These are phyloP conservation scores for Pygoscelis antarcticus DNA, from an alignment of 2,113 vertebrate genomes.

Conservation along the genomic window DNA sequence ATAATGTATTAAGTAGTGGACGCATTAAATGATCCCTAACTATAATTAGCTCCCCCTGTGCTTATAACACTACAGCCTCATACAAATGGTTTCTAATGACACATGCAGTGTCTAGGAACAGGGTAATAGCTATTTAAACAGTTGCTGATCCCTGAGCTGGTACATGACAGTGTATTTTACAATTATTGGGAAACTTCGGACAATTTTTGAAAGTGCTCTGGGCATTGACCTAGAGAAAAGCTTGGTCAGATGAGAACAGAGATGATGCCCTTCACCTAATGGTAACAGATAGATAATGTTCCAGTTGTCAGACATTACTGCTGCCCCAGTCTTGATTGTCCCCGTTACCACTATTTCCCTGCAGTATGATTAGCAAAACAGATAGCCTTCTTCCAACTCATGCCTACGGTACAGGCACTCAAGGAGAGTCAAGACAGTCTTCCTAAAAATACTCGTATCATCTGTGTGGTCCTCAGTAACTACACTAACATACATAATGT, in stretches of 20 bases:
- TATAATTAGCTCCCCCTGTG: slow-evolving; percentile 61
- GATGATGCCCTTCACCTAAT: not conserved
- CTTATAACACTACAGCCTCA: slow-evolving; percentile 24
- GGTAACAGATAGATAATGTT: slow-evolving; percentile 6
- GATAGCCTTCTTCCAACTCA: not conserved
- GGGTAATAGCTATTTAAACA: slow-evolving; percentile 44
- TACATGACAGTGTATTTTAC: not conserved
- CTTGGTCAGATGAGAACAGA: not conserved
- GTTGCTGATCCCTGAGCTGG: slow-evolving; percentile 18
- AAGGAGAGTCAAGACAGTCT: not conserved
- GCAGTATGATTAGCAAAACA: not conserved
- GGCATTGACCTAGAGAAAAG: slow-evolving; percentile 29
- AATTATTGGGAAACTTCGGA: not conserved
- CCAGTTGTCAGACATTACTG: not conserved
- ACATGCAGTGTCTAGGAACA: slow-evolving; percentile 29
- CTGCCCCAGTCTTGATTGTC: not conserved
- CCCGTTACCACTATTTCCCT: not conserved
- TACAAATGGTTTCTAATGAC: slow-evolving; percentile 61
- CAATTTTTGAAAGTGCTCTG: slow-evolving; percentile 7
- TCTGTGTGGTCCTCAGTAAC: not conserved
- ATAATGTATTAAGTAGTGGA: slow-evolving; percentile 47
- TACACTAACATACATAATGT: not conserved
- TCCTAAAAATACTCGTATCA: not conserved
- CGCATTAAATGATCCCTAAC: slow-evolving; percentile 56
- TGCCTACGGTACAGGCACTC: not conserved